Evolutionary conservation across 2,888 invertebrate species (phyloP).

Genomic region (Standfussiana lucernea): DNA sequence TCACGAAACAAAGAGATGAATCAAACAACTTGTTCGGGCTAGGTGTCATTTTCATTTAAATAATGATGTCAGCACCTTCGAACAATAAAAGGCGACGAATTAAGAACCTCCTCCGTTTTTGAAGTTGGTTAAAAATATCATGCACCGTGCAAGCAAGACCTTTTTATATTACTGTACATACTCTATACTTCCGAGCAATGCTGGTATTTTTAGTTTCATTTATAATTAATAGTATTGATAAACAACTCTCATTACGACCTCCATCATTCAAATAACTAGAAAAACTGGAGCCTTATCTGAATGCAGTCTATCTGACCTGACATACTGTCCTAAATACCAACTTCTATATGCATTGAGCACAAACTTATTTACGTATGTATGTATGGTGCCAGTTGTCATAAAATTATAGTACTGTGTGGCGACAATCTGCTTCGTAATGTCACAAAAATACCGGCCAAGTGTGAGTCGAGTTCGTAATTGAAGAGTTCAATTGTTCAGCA

Average conservation of each 20-base stretch:
- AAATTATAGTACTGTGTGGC: slow-evolving; percentile 23
- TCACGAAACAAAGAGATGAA: neutral
- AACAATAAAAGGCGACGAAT: too few relatives aligned
- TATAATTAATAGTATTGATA: neutral
- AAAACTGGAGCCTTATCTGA: neutral
- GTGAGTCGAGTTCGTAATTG: neutral
- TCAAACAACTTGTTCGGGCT: neutral
- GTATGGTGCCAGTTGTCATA: slow-evolving; percentile 16
- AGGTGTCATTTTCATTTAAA: too few relatives aligned
- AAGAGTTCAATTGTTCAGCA: neutral
- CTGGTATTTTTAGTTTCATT: neutral
- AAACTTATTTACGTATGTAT: slow-evolving; percentile 30
- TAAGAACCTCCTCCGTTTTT: too few relatives aligned
- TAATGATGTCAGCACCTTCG: too few relatives aligned
- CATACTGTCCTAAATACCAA: slow-evolving; percentile 29
- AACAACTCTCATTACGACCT: neutral
- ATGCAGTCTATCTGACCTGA: slow-evolving; percentile 21
- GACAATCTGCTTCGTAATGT: slow-evolving; percentile 29
- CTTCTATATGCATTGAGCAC: slow-evolving; percentile 16
- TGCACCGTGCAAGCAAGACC: neutral
- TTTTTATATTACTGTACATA: neutral
- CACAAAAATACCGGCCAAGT: neutral
- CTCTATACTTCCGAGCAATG: neutral
- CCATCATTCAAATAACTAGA: neutral
- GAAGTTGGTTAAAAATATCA: too few relatives aligned